phyloP scores from a whole-genome alignment of 2,797 vertebrate genomes.

The Acanthopagrus latus region DNA sequence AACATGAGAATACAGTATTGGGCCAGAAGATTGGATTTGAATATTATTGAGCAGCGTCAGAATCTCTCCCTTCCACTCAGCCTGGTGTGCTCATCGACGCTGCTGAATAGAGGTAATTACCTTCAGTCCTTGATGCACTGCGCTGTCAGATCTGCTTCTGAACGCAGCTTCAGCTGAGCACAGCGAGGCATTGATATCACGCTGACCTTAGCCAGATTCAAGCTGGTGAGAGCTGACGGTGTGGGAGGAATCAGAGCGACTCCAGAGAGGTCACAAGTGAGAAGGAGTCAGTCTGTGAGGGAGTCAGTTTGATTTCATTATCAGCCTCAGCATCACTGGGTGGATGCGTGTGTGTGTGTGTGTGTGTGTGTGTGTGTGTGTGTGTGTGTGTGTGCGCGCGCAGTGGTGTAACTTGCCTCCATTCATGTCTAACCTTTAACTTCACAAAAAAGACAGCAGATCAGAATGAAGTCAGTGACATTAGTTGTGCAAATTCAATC shows the following conservation, averaged over 20 bases:
- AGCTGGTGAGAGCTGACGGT: not conserved
- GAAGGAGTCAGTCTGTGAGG: not conserved
- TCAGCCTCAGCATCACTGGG: not conserved
- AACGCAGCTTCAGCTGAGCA: conserved; percentile 35
- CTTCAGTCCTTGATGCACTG: conserved; percentile 29
- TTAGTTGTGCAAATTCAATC: not conserved
- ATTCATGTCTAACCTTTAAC: not conserved
- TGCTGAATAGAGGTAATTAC: conserved; percentile 62
- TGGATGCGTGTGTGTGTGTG: not conserved
- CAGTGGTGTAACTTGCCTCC: not conserved
- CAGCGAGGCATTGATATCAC: not conserved
- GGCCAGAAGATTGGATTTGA: conserved; percentile 17
- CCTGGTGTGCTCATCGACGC: conserved; percentile 4
- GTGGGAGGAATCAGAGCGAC: conserved; percentile 10
- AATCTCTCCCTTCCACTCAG: conserved; percentile 31
- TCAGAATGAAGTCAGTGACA: not conserved
- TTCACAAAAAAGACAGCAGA: not conserved
- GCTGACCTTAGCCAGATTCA: not conserved
- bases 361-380: not conserved
- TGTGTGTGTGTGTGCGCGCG: too few relatives aligned
- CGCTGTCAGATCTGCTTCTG: conserved; percentile 47
- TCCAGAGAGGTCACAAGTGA: conserved; percentile 4
- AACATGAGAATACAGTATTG: not conserved
- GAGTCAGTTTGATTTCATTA: conserved; percentile 7
- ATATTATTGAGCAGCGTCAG: conserved; percentile 28